Evolutionary conservation across 2,113 vertebrate genomes (phyloP), one percentile per base, ranked within the genome.

Genomic region (Triplophysa dalaica): DNA sequence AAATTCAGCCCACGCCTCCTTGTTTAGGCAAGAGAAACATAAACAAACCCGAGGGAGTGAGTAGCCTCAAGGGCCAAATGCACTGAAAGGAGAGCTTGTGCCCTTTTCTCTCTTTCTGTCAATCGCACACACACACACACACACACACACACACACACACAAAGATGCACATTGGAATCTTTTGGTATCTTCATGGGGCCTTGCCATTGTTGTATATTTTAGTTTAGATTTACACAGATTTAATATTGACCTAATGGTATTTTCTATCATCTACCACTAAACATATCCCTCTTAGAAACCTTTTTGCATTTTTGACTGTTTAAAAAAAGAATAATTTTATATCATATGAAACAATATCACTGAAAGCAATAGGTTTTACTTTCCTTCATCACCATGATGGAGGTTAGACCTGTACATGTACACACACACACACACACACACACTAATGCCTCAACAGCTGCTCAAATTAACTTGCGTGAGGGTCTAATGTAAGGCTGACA

Each of bases 1-100:
- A 33, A 83, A 83, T 61, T 54, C 19, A 5, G 17, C 17, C 81
- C 50, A 76, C 79, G 8, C 79, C 81, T 38, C 75, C 70, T 81
- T 74, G 54, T 78, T 79, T 50, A 64, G 54, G 24, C 56, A 22
- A 70, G 68, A 84, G 72, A 66, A 85, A 72, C 80, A 66, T 69
- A 70, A 84, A 85, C 83, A 85, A 63, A 77, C 80, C 79, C 4
- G 17, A 85, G 76, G 70, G 63, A 61, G 75, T 68, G 62, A 54
- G 66, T 68, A 58, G 70, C 70, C 70, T 60, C 26, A 60, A 41
- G 60, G 45, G 45, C 17, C 45, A 38, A 52, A 76, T 11, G n/a
- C 11, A n/a, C 22, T 43, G 13, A 24, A 29, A 54, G 7, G 24
- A 26, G n/a, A 58, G 29, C 29, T 21, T 19, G 16, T 60, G 54